Conservation (phyloP, 2,888 invertebrate genomes). For the Meloe dianella region DNA sequence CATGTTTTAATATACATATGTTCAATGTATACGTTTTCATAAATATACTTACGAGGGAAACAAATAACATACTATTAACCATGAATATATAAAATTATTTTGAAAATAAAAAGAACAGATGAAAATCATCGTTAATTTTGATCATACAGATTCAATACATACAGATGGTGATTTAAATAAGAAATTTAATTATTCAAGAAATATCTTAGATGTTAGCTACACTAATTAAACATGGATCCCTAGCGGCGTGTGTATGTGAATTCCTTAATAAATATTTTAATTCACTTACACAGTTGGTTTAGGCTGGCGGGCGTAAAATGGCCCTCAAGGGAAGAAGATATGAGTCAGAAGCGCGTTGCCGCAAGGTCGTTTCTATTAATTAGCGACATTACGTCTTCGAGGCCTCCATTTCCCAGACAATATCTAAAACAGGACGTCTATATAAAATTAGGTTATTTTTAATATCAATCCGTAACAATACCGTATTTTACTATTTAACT, state of each 20-base stretch:
- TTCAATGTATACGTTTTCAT: slow-evolving; percentile 55
- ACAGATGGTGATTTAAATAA: slow-evolving; percentile 45
- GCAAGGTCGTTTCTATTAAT: slow-evolving; percentile 57
- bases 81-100: background rate
- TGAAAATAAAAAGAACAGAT: background rate
- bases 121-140: background rate
- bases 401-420: slow-evolving; percentile 22
- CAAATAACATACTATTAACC: background rate
- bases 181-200: slow-evolving; percentile 53
- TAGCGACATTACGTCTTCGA: slow-evolving; percentile 56
- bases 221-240: slow-evolving; percentile 55
- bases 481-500: slow-evolving; percentile 32
- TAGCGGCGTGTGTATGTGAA: slow-evolving; percentile 56
- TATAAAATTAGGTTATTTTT: background rate
- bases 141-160: slow-evolving; percentile 32
- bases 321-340: slow-evolving; percentile 55
- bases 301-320: slow-evolving; percentile 56
- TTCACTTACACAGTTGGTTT: slow-evolving; percentile 60
- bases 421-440: slow-evolving; percentile 2
- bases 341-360: slow-evolving; percentile 53
- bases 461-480: slow-evolving; percentile 8
- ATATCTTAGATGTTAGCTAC: slow-evolving; percentile 54
- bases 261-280: slow-evolving; percentile 61
- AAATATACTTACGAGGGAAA: slow-evolving; percentile 46
- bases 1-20: slow-evolving; percentile 1